Conservation (phyloP, 2,888 invertebrate genomes). For the Blastobasis lacticolella region DNA sequence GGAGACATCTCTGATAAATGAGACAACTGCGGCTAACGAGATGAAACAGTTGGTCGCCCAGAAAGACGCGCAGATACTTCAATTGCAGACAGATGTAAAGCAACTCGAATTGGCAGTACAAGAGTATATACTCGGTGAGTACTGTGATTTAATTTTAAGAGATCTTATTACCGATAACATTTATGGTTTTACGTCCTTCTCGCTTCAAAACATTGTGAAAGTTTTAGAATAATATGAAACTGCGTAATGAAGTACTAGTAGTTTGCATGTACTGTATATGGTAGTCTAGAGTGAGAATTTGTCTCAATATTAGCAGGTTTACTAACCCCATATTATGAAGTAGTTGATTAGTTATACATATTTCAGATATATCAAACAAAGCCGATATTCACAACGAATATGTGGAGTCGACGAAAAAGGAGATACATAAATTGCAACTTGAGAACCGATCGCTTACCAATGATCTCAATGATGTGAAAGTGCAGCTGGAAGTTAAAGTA, state of each 20-base stretch:
- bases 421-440: constrained; percentile 31
- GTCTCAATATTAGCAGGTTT: too few species aligned
- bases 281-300: too few species aligned
- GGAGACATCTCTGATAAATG: constrained; percentile 26
- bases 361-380: constrained; percentile 32
- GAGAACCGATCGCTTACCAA: constrained; percentile 38
- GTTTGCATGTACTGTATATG: too few species aligned
- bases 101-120: constrained; percentile 24
- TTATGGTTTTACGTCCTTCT: too few species aligned
- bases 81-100: constrained; percentile 28
- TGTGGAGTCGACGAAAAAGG: constrained; percentile 28
- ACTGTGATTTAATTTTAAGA: too few species aligned
- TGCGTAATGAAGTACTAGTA: too few species aligned
- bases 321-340: too few species aligned
- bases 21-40: constrained; percentile 21
- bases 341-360: background rate
- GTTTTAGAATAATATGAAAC: too few species aligned
- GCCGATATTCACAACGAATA: constrained; percentile 22
- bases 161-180: too few species aligned
- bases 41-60: constrained; percentile 25
- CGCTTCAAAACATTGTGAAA: too few species aligned
- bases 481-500: constrained; percentile 45
- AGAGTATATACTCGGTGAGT: constrained; percentile 35
- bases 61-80: constrained; percentile 24
- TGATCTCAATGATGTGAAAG: constrained; percentile 40